phyloP scores from a whole-genome alignment of 2,797 vertebrate species.

The Meda fulgida region DNA sequence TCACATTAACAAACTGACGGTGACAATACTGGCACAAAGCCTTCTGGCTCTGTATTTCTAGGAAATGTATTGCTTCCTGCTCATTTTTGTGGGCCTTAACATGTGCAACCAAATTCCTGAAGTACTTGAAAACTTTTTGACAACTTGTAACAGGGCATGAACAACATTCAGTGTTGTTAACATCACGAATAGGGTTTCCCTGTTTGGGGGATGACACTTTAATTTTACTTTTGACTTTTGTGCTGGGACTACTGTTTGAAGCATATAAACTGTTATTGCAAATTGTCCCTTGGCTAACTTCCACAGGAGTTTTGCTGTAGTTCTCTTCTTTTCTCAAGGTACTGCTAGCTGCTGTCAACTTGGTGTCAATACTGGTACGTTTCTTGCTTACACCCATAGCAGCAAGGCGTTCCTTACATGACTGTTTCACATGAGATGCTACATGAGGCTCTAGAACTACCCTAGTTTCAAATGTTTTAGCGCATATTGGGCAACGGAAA shows the following conservation, averaged over 20 bases:
- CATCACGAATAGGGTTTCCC: conserved; percentile 83
- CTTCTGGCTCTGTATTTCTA: conserved; percentile 99
- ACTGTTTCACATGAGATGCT: conserved; percentile 96
- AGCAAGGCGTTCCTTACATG: conserved; percentile 97
- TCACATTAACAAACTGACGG: conserved; percentile 95
- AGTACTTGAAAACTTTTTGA: conserved; percentile 98
- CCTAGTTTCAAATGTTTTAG: conserved; percentile 93
- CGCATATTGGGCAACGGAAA: conserved; percentile 98
- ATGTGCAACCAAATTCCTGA: conserved; percentile 97
- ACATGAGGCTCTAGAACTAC: conserved; percentile 97
- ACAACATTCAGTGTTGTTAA: conserved; percentile 88
- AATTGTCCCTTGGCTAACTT: conserved; percentile 85
- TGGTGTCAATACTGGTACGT: conserved; percentile 78
- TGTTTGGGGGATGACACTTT: conserved; percentile 71
- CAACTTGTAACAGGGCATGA: conserved; percentile 88
- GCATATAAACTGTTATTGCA: conserved; percentile 81
- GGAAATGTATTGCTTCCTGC: conserved; percentile 94
- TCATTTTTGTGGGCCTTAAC: conserved; percentile 94
- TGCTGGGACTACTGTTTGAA: conserved; percentile 80
- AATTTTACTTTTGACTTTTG: conserved; percentile 59
- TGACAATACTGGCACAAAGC: conserved; percentile 99
- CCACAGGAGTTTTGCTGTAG: conserved; percentile 69
- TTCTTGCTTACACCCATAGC: conserved; percentile 94
- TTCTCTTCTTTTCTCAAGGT: conserved; percentile 28
- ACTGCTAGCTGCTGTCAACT: conserved; percentile 51